These are phyloP conservation scores for Cottus gobio DNA, from an alignment of 2,113 vertebrate genomes.

Conservation along the genomic window DNA sequence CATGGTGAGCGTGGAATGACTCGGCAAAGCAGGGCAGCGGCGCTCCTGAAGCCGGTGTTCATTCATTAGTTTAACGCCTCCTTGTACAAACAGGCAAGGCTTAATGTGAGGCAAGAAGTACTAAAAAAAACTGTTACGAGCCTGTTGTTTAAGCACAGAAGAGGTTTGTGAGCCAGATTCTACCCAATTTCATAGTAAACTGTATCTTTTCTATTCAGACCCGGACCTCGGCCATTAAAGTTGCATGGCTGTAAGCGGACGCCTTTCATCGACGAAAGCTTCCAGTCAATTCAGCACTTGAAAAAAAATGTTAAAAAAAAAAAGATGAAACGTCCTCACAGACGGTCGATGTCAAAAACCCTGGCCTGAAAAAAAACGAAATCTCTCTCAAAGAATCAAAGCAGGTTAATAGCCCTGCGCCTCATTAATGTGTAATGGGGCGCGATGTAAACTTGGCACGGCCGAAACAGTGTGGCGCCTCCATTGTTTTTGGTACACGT, in stretches of 20 bases:
- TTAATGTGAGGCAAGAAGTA: not conserved
- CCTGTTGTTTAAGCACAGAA: not conserved
- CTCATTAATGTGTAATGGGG: constrained; percentile 66
- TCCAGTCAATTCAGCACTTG: constrained; percentile 36
- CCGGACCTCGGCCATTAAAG: constrained; percentile 16
- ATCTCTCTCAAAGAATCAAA: constrained; percentile 56
- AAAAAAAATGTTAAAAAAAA: constrained; percentile 41
- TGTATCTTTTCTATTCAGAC: constrained; percentile 4
- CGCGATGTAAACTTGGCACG: constrained; percentile 43
- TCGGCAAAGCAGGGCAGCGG: constrained; percentile 9
- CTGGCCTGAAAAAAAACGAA: constrained; percentile 52
- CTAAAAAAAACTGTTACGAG: not conserved
- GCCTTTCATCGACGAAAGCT: constrained; percentile 31
- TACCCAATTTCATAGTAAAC: not conserved
- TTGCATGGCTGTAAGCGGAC: constrained; percentile 37
- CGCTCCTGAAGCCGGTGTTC: not conserved
- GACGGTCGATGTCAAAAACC: constrained; percentile 22
- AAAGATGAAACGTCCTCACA: constrained; percentile 18
- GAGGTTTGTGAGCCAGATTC: not conserved
- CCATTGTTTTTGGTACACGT: constrained; percentile 65
- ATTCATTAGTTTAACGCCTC: not conserved
- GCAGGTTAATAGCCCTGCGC: constrained; percentile 43
- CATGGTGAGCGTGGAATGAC: constrained; percentile 12
- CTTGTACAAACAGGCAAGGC: not conserved
- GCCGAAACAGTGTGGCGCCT: constrained; percentile 41